Base-by-base conservation (phyloP, 1,140 invertebrate genomes). In the Lepidurus apus region DNA sequence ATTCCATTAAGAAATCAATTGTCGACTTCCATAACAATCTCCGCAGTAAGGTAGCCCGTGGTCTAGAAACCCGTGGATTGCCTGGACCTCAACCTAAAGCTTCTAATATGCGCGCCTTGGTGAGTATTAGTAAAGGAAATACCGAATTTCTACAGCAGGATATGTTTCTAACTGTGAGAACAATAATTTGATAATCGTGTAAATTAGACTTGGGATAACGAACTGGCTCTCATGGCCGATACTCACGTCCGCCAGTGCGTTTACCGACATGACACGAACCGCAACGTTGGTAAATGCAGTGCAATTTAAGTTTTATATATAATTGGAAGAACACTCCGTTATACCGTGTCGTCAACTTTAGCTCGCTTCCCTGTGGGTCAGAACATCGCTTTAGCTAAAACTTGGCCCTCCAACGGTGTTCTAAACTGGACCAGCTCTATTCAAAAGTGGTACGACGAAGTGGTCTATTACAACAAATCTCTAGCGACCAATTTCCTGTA, bases 91-190 rank as follows among this genome's bases (percentile, higher is more conserved):
- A 89, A 80, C 93, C 94, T 82, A 90, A 91, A 43, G 89, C 90
- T 45, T 90, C 92, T 1, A 91, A 91, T 81, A 93, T 94, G 86
- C 90, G 90, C 85, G 91, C 94, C 87, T 91, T 95, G 89, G 92
- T 78, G 73, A 47, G 43, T 78, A 10, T n/a, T 34, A 10, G 8
- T 77, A 24, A 73, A 73, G 2, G 65, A n/a, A 73, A 73, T n/a
- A 73, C 65, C 4, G 3, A 24, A n/a, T 73, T n/a, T n/a, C 5
- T 73, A 24, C 3, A 73, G 4, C 34, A 34, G 34, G 2, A 4
- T 34, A 34, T 34, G 34, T 3, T 34, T 34, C 34, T 34, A 6
- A 75, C 7, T 21, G 17, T 75, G 7, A 75, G 6, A 44, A 13
- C 7, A 7, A 42, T 75, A 45, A 45, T 53, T 45, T 45, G 17